Conservation (phyloP, 2,888 invertebrate genomes). For the Craniophora ligustri region DNA sequence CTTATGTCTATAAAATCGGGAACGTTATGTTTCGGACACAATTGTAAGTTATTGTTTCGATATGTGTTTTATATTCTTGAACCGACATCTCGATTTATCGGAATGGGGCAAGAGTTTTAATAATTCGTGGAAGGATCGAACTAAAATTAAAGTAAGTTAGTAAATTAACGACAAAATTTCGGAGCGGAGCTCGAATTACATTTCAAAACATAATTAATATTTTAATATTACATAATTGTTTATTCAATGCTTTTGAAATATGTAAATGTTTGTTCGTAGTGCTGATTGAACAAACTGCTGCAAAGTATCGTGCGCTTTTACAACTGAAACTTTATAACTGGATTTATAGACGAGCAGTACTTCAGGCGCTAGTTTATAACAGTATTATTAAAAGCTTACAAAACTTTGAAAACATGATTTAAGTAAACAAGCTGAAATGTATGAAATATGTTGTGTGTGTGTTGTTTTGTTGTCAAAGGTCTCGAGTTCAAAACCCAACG, state of each 20-base stretch:
- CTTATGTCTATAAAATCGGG: slow-evolving; percentile 43
- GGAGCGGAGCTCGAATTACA: too few relatives aligned
- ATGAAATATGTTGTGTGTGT: slow-evolving; percentile 7
- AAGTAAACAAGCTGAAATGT: slow-evolving; percentile 22
- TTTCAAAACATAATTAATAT: not conserved
- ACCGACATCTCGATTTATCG: slow-evolving; percentile 14
- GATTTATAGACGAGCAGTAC: slow-evolving; percentile 22
- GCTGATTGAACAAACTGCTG: slow-evolving; percentile 1
- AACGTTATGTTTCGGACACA: slow-evolving; percentile 34
- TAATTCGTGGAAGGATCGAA: slow-evolving; percentile 1
- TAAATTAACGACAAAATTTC: too few relatives aligned
- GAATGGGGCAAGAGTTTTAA: not conserved
- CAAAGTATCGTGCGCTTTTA: slow-evolving; percentile 6
- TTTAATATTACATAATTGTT: too few relatives aligned
- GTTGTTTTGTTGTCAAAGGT: too few relatives aligned
- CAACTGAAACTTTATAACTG: slow-evolving; percentile 9
- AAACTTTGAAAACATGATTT: slow-evolving; percentile 17
- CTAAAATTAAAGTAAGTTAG: not conserved
- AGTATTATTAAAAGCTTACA: slow-evolving; percentile 22
- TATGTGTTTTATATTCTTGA: slow-evolving; percentile 26
- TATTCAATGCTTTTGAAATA: not conserved
- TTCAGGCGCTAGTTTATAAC: slow-evolving; percentile 13
- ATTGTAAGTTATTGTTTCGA: slow-evolving; percentile 35
- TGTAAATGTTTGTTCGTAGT: not conserved
- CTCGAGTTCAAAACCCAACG: slow-evolving; percentile 14